Evolutionary conservation across 2,113 vertebrate species (phyloP).

Genomic region (Saccopteryx leptura): DNA sequence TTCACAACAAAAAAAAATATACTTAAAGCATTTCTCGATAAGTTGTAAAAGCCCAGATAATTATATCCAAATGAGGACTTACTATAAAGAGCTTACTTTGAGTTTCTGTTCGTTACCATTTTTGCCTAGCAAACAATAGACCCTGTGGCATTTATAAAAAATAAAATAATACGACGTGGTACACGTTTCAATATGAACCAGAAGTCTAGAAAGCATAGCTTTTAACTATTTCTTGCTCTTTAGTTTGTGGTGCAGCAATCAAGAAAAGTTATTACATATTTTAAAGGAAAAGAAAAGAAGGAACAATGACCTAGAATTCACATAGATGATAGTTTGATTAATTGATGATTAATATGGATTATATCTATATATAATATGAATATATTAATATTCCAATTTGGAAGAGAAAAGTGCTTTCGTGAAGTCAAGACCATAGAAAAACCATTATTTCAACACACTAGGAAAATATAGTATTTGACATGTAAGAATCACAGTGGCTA

Average conservation of each 20-base stretch:
- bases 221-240: neutral
- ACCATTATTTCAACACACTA: neutral
- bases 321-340: neutral
- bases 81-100: neutral
- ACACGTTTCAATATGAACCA: neutral
- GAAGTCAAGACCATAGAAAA: neutral
- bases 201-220: neutral
- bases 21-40: constrained; percentile 28
- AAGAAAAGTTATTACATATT: neutral
- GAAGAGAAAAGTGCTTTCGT: neutral
- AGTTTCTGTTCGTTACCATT: neutral
- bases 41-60: neutral
- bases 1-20: constrained; percentile 38
- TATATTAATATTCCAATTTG: neutral
- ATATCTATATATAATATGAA: neutral
- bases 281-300: constrained; percentile 51
- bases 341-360: neutral
- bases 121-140: neutral
- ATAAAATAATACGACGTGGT: neutral
- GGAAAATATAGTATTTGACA: neutral
- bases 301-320: neutral
- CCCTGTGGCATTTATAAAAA: neutral
- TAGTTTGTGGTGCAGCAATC: neutral
- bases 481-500: neutral
- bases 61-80: neutral